Conservation (phyloP, 2,888 invertebrate species). For the Troides aeacus region DNA sequence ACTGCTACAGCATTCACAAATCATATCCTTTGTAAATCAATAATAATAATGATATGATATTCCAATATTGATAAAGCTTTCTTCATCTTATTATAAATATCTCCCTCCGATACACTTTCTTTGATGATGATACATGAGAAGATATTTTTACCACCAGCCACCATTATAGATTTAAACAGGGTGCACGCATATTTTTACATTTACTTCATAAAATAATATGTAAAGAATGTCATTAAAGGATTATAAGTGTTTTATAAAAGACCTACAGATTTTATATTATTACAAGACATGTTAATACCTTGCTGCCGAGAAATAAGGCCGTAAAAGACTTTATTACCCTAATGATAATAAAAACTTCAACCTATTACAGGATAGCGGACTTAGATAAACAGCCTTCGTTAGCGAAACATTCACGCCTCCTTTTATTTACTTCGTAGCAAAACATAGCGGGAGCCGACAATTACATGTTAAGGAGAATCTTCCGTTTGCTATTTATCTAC, state of each 20-base stretch:
- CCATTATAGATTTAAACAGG: no score
- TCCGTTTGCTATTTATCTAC: conserved; percentile 1
- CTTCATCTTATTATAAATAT: no score
- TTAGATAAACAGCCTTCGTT: conserved; percentile 22
- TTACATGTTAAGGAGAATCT: background rate
- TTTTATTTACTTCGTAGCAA: conserved; percentile 18
- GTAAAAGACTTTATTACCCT: conserved; percentile 24
- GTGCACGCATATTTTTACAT: no score
- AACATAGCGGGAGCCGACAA: conserved; percentile 14
- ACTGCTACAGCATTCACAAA: no score
- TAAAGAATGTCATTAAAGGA: background rate
- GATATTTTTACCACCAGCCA: no score
- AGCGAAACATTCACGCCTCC: conserved; percentile 17
- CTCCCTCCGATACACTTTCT: no score
- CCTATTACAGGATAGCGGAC: conserved; percentile 13
- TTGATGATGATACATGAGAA: no score
- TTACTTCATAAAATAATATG: background rate
- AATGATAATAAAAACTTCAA: conserved; percentile 26
- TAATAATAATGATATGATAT: no score
- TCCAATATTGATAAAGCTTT: no score
- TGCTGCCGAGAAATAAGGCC: conserved; percentile 19
- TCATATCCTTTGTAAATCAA: no score
- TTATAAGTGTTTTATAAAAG: background rate
- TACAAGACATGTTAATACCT: conserved; percentile 15
- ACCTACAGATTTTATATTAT: background rate